Conservation (phyloP, 2,797 vertebrate genomes). For the Cichlasoma orientale region DNA sequence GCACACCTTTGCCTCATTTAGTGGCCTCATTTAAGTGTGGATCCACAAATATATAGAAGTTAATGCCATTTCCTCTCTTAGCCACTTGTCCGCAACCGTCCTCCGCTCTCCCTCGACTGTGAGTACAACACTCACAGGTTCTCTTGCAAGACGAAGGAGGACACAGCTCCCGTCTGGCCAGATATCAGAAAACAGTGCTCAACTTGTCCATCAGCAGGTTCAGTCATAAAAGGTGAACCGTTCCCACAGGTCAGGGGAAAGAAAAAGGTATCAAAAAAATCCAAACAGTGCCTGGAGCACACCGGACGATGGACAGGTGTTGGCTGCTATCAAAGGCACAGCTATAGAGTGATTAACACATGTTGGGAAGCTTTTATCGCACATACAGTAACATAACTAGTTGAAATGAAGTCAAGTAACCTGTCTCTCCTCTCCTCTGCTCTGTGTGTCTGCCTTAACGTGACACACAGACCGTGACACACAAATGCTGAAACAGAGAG, state of each 20-base stretch:
- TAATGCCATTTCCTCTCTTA: not conserved
- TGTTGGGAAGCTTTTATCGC: not conserved
- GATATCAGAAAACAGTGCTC: not conserved
- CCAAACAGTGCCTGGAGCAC: too few species aligned
- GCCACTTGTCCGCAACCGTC: not conserved
- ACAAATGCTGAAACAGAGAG: not conserved
- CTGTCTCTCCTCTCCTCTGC: not conserved
- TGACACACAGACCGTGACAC: not conserved
- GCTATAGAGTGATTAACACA: not conserved
- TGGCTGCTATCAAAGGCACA: not conserved
- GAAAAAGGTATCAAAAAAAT: not conserved
- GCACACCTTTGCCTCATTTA: not conserved
- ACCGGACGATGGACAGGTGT: too few species aligned
- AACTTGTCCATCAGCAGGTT: not conserved
- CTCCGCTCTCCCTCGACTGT: not conserved
- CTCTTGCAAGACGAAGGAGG: not conserved
- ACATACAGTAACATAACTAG: not conserved
- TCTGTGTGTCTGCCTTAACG: not conserved
- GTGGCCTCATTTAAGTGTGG: not conserved
- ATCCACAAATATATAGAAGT: not conserved
- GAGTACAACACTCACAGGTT: not conserved
- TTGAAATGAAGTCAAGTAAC: not conserved
- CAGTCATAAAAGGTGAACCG: not conserved
- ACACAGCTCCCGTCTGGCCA: not conserved
- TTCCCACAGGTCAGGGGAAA: not conserved